A percentile compares a stretch with the other conserved stretches of the same genome.
Conservation (phyloP, 2,113 vertebrate species). For the Rhabdornis inornatus region DNA sequence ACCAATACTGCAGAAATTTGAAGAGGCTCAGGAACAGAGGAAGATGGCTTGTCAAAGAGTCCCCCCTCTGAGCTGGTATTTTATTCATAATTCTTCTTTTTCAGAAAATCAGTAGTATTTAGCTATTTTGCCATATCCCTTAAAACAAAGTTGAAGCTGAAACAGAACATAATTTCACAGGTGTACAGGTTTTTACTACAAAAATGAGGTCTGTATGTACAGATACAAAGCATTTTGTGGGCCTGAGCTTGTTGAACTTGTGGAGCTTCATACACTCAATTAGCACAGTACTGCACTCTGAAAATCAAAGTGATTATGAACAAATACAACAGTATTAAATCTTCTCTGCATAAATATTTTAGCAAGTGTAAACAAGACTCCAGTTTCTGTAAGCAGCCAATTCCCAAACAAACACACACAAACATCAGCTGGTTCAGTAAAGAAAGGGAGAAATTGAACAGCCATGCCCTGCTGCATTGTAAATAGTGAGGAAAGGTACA, state of each 20-base stretch:
- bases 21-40: neutral
- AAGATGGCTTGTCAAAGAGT: neutral
- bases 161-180: neutral
- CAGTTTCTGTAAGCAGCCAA: slow-evolving; percentile 4
- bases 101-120: neutral
- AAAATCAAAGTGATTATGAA: slow-evolving; percentile 10
- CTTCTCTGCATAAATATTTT: slow-evolving; percentile 8
- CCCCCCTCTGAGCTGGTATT: neutral
- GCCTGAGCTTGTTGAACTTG: neutral
- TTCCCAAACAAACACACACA: neutral
- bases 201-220: neutral
- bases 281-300: neutral
- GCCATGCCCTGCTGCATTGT: neutral
- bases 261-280: neutral
- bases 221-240: neutral
- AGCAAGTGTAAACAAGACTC: slow-evolving; percentile 21
- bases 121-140: neutral
- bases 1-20: neutral
- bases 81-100: neutral
- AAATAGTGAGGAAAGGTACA: neutral
- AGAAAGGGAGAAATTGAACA: neutral
- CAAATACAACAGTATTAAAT: neutral
- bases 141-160: neutral
- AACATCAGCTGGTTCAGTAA: neutral
- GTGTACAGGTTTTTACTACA: neutral